A percentile compares a stretch with the other conserved stretches of the same genome.
phyloP scores from a whole-genome alignment of 2,888 invertebrate species.

The Spisula solida region DNA sequence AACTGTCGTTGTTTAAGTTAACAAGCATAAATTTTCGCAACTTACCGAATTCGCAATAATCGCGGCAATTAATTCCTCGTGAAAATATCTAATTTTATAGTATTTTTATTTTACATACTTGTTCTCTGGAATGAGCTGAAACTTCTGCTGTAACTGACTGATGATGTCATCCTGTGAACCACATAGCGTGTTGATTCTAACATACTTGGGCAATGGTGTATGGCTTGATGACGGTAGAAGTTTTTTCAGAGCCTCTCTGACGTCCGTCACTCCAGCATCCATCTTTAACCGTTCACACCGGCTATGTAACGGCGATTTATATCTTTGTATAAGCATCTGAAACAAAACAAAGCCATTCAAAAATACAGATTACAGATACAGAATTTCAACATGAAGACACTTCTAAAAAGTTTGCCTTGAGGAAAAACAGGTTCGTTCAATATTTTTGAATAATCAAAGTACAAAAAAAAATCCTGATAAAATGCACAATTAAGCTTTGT shows the following conservation, averaged over 20 bases:
- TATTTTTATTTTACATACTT: neutral
- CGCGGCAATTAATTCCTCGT: no score
- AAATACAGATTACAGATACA: neutral
- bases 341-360: neutral
- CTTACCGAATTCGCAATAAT: no score
- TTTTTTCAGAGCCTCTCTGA: slow-evolving; percentile 48
- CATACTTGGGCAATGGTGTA: slow-evolving; percentile 91
- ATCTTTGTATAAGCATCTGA: slow-evolving; percentile 68
- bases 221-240: neutral
- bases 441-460: no score
- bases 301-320: slow-evolving; percentile 74
- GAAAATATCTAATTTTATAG: neutral
- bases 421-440: no score
- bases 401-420: neutral
- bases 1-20: no score
- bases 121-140: neutral
- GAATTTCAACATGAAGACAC: no score
- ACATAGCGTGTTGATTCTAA: slow-evolving; percentile 94
- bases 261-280: slow-evolving; percentile 63
- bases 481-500: no score
- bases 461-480: no score
- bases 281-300: slow-evolving; percentile 75
- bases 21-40: no score
- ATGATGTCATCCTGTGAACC: slow-evolving; percentile 91
- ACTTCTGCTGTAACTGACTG: slow-evolving; percentile 89